phyloP scores from a whole-genome alignment of 1,140 invertebrate genomes.

The Hyles euphorbiae region DNA sequence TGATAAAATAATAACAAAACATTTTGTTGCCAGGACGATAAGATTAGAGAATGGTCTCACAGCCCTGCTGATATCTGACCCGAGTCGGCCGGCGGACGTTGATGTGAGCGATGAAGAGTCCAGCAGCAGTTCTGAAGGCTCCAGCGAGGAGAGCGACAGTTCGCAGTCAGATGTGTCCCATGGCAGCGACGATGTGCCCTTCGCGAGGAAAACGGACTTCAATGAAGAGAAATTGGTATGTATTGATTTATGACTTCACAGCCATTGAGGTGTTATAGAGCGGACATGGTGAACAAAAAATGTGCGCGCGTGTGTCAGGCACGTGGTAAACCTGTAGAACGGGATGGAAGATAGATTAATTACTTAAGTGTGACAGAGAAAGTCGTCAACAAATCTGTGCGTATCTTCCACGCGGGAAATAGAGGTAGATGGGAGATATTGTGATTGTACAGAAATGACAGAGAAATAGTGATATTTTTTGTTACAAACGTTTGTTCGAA shows the following conservation, averaged over 20 bases:
- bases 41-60: slow-evolving; percentile 81
- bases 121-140: slow-evolving; percentile 24
- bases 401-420: no score
- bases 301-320: no score
- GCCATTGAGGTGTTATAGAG: not conserved
- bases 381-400: no score
- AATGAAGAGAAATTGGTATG: slow-evolving; percentile 69
- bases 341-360: no score
- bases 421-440: no score
- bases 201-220: slow-evolving; percentile 49
- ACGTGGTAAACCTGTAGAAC: no score
- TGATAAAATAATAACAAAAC: not conserved
- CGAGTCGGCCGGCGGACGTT: slow-evolving; percentile 35
- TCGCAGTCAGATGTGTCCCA: slow-evolving; percentile 42
- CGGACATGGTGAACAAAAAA: not conserved
- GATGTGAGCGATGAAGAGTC: slow-evolving; percentile 50
- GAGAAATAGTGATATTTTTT: no score
- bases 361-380: no score
- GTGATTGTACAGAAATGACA: no score
- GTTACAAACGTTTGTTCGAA: no score
- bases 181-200: slow-evolving; percentile 53
- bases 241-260: slow-evolving; percentile 9
- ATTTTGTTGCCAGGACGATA: slow-evolving; percentile 75
- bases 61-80: slow-evolving; percentile 81
- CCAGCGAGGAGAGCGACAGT: slow-evolving; percentile 61